Conservation (phyloP, 2,797 vertebrate genomes). For the Geotria australis region DNA sequence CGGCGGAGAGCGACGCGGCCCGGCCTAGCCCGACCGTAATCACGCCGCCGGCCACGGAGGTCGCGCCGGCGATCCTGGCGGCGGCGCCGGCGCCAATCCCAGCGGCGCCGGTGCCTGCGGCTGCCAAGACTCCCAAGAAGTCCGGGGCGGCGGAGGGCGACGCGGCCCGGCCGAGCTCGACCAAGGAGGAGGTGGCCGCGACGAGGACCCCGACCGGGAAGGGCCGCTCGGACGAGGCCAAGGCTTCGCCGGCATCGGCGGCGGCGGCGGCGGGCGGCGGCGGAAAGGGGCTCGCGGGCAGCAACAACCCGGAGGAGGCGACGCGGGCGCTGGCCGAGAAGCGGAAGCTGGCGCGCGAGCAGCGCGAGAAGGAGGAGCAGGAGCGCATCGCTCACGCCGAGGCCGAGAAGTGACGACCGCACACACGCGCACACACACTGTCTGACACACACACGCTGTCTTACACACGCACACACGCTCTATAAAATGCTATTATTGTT, state of each 20-base stretch:
- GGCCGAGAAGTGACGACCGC: constrained; percentile 25
- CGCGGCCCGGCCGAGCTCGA: neutral
- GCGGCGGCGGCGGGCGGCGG: neutral
- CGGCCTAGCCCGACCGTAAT: neutral
- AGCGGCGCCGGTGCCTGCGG: too few relatives aligned
- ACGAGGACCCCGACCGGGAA: too few relatives aligned
- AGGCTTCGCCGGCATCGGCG: neutral
- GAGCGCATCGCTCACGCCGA: constrained; percentile 39
- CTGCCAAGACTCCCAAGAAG: too few relatives aligned
- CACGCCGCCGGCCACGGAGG: too few relatives aligned
- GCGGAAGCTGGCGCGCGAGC: constrained; percentile 51
- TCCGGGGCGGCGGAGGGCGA: neutral
- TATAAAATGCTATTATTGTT: too few relatives aligned
- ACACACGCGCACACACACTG: too few relatives aligned
- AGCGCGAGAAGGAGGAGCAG: constrained; percentile 54
- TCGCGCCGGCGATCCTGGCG: too few relatives aligned
- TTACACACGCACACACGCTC: too few relatives aligned
- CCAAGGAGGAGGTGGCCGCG: too few relatives aligned
- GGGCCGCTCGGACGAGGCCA: too few relatives aligned
- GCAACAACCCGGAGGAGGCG: constrained; percentile 61
- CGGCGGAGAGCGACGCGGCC: neutral
- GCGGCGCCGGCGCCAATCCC: too few relatives aligned
- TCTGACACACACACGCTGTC: too few relatives aligned
- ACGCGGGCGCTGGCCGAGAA: constrained; percentile 58
- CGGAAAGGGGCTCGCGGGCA: constrained; percentile 38